Conservation (phyloP, 2,797 vertebrate species). For the Psittacula echo region DNA sequence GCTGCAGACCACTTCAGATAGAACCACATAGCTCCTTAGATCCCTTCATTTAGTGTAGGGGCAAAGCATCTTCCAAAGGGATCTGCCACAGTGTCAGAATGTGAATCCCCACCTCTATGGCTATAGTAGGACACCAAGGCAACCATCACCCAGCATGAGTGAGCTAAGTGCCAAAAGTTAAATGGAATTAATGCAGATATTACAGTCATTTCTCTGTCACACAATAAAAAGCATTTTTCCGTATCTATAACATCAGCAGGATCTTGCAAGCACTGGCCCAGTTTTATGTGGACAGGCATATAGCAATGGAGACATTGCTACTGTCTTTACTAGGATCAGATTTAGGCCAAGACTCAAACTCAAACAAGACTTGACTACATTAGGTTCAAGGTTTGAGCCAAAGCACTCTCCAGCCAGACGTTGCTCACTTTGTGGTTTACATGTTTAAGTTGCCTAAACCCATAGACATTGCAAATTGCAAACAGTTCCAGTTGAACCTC, state of each 20-base stretch:
- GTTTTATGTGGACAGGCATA: not conserved
- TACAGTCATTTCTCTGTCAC: not conserved
- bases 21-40: accelerated
- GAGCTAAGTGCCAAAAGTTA: not conserved
- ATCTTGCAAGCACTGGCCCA: not conserved
- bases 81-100: no score
- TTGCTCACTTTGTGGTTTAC: conserved; percentile 29
- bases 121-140: not conserved
- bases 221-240: not conserved
- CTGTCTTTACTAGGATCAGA: no score
- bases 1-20: not conserved
- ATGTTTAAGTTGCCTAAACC: conserved; percentile 44
- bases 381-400: not conserved
- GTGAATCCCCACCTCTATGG: accelerated
- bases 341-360: no score
- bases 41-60: accelerated
- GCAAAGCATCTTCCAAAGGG: not conserved
- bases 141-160: accelerated
- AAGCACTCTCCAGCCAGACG: not conserved
- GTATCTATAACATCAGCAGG: not conserved
- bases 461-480: not conserved
- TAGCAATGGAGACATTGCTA: no score
- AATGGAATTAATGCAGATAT: not conserved
- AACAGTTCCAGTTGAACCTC: not conserved
- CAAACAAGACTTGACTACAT: not conserved